Conservation (phyloP, 2,797 vertebrate genomes). For the Chrosomus eos region DNA sequence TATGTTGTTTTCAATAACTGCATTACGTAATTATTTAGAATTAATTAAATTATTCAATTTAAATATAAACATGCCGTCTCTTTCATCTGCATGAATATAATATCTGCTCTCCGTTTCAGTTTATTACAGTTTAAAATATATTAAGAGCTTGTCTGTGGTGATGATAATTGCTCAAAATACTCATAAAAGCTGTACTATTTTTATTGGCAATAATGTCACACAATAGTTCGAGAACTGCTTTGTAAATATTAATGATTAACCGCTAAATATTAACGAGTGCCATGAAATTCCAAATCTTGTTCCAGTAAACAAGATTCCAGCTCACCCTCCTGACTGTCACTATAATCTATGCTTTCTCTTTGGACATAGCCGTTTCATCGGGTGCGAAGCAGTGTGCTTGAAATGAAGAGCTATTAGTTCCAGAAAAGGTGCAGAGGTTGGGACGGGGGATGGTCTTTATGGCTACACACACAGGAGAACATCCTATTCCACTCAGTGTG, state of each 20-base stretch:
- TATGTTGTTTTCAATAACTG: not conserved
- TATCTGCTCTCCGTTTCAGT: not conserved
- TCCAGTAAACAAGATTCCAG: conserved; percentile 27
- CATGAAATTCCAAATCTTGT: not conserved
- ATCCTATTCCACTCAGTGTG: not conserved
- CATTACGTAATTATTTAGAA: not conserved
- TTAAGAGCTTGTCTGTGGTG: not conserved
- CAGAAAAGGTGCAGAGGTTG: not conserved
- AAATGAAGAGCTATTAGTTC: conserved; percentile 28
- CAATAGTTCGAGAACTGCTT: not conserved
- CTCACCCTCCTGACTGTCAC: not conserved
- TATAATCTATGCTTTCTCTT: conserved; percentile 9
- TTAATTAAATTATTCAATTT: not conserved
- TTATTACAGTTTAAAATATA: not conserved
- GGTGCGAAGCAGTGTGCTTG: conserved; percentile 10
- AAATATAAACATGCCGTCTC: not conserved
- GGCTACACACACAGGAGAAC: conserved; percentile 7
- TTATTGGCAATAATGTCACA: not conserved
- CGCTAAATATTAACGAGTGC: not conserved
- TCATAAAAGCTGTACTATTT: not conserved
- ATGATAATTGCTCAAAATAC: not conserved
- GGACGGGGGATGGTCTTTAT: conserved; percentile 1
- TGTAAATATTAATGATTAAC: not conserved
- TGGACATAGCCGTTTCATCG: not conserved
- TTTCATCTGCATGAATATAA: not conserved